Conservation (phyloP, 2,888 invertebrate genomes). For the Drosophila mettleri region DNA sequence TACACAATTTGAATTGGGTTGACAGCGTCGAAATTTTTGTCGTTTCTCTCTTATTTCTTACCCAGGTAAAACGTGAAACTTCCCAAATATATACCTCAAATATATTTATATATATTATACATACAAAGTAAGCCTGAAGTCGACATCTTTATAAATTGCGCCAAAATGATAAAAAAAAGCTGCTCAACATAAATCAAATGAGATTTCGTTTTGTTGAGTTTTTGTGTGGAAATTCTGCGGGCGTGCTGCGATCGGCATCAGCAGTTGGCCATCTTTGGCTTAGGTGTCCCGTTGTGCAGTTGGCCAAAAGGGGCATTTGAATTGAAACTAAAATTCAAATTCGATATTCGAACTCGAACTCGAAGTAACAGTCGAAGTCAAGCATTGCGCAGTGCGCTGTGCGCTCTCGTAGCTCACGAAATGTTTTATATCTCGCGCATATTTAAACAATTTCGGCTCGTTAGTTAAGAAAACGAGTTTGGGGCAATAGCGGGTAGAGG, state of each 20-base stretch:
- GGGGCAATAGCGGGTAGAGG: conserved; percentile 21
- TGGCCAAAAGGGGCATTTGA: conserved; percentile 28
- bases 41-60: conserved; percentile 16
- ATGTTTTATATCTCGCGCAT: conserved; percentile 71
- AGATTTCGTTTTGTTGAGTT: conserved; percentile 30
- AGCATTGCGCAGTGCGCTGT: conserved; percentile 32
- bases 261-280: conserved; percentile 41
- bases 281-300: conserved; percentile 59
- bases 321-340: conserved; percentile 22
- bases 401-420: conserved; percentile 66
- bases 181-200: conserved; percentile 72
- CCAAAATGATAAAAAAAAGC: conserved; percentile 40
- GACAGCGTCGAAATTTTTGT: conserved; percentile 59
- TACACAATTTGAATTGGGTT: conserved; percentile 81
- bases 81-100: conserved; percentile 46
- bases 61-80: conserved; percentile 70
- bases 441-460: conserved; percentile 72
- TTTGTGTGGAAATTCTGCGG: conserved; percentile 71
- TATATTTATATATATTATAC: conserved; percentile 32
- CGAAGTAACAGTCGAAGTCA: conserved; percentile 29
- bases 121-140: conserved; percentile 43
- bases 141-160: conserved; percentile 78
- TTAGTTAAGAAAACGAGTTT: conserved; percentile 63
- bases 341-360: conserved; percentile 20
- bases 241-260: conserved; percentile 70